A percentile compares a stretch with the other conserved stretches of the same genome.
phyloP scores from a whole-genome alignment of 2,113 vertebrate genomes.

The Epinephelus cyanopodus region DNA sequence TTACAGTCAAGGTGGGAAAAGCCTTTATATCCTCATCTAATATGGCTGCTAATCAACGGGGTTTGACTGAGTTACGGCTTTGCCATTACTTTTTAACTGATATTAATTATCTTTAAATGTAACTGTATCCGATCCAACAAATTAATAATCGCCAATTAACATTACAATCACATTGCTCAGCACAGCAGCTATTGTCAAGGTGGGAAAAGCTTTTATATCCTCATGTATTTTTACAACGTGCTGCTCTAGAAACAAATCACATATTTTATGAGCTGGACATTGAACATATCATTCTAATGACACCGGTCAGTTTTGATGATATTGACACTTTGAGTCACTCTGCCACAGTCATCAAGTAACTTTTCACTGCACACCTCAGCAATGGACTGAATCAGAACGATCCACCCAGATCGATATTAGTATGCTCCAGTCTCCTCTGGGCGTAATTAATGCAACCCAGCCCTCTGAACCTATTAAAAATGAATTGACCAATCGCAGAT shows the following conservation, averaged over 20 bases:
- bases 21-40: background rate
- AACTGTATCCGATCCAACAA: background rate
- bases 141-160: no score
- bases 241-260: constrained; percentile 4
- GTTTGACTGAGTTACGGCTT: no score
- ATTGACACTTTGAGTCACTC: constrained; percentile 39
- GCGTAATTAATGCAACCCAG: constrained; percentile 62
- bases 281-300: background rate
- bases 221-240: background rate
- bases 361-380: constrained; percentile 36
- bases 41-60: no score
- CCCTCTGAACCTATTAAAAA: constrained; percentile 66
- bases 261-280: background rate
- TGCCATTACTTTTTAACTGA: no score
- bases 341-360: constrained; percentile 23
- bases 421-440: constrained; percentile 59
- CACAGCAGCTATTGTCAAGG: background rate
- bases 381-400: constrained; percentile 35
- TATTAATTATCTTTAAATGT: background rate
- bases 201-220: background rate
- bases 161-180: background rate
- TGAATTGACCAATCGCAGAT: constrained; percentile 62
- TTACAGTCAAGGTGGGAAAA: background rate
- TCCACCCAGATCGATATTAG: constrained; percentile 62
- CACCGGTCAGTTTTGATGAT: constrained; percentile 37